These are phyloP conservation scores for Bradysia coprophila DNA, from an alignment of 1,140 invertebrate genomes.

Conservation along the genomic window DNA sequence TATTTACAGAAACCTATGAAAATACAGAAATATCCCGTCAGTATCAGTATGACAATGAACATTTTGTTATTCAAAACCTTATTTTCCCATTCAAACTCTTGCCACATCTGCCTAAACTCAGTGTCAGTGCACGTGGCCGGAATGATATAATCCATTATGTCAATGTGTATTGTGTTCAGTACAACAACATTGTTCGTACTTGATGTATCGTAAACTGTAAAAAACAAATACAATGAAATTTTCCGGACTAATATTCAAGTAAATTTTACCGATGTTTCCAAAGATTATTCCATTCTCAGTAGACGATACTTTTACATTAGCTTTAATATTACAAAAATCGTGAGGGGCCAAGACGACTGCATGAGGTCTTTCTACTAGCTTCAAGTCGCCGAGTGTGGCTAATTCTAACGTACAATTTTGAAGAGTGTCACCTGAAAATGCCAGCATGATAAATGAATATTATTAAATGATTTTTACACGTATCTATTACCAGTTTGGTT, in stretches of 20 bases:
- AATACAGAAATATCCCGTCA: no score
- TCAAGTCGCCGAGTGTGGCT: slow-evolving; percentile 93
- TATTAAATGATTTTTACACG: neutral
- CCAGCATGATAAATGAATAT: slow-evolving; percentile 7
- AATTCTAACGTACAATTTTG: slow-evolving; percentile 97
- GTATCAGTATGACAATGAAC: no score
- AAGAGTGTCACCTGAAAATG: slow-evolving; percentile 76
- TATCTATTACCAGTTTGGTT: slow-evolving; percentile 71
- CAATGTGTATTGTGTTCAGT: slow-evolving; percentile 97
- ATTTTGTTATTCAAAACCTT: no score
- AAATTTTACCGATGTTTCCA: slow-evolving; percentile 91
- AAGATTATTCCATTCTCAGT: slow-evolving; percentile 99
- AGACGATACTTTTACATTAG: slow-evolving; percentile 86
- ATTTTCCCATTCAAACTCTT: slow-evolving; percentile 99
- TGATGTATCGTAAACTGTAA: slow-evolving; percentile 79
- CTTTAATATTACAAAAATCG: slow-evolving; percentile 97
- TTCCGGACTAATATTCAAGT: no score
- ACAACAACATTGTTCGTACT: slow-evolving; percentile 94
- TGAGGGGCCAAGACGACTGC: slow-evolving; percentile 88
- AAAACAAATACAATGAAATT: no score
- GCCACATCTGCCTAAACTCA: slow-evolving; percentile 98
- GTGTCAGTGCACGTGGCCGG: slow-evolving; percentile 89
- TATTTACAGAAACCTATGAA: slow-evolving; percentile 84
- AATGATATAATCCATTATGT: slow-evolving; percentile 99
- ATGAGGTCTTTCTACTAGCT: slow-evolving; percentile 92